These are phyloP conservation scores for Malacosoma neustria DNA, from an alignment of 2,888 invertebrate species.

Conservation along the genomic window DNA sequence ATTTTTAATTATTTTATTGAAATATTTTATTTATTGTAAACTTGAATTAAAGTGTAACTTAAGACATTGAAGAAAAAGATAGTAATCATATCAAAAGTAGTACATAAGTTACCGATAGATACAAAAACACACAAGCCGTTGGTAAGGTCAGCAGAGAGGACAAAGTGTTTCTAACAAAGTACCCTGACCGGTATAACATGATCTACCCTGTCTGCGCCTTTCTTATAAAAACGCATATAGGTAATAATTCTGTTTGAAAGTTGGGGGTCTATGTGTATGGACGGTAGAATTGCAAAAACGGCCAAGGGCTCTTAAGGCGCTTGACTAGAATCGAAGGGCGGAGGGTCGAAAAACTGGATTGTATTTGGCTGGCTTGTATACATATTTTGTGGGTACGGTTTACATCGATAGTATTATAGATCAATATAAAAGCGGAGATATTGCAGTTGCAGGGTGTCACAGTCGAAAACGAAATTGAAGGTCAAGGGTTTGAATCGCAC, in stretches of 20 bases:
- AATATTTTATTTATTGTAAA: too few relatives aligned
- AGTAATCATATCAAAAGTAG: not conserved
- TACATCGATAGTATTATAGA: too few relatives aligned
- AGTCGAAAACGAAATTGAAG: too few relatives aligned
- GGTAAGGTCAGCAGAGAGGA: not conserved
- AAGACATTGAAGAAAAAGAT: too few relatives aligned
- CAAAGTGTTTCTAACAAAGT: not conserved
- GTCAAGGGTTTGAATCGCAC: too few relatives aligned
- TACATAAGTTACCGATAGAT: not conserved
- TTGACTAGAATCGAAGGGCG: conserved; percentile 61
- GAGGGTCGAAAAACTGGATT: conserved; percentile 59
- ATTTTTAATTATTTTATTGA: too few relatives aligned
- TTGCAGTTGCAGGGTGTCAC: too few relatives aligned
- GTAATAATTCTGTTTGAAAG: conserved; percentile 2
- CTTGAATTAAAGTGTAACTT: too few relatives aligned
- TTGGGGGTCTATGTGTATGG: conserved; percentile 27
- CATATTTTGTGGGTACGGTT: too few relatives aligned
- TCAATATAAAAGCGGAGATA: too few relatives aligned
- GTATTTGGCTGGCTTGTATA: too few relatives aligned
- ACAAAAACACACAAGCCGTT: not conserved
- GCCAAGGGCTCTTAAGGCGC: conserved; percentile 50
- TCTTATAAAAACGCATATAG: not conserved
- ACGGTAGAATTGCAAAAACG: conserved; percentile 46
- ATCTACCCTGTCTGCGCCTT: not conserved
- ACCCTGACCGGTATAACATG: not conserved